phyloP scores from a whole-genome alignment of 2,888 invertebrate species.

The Lymantria dispar region DNA sequence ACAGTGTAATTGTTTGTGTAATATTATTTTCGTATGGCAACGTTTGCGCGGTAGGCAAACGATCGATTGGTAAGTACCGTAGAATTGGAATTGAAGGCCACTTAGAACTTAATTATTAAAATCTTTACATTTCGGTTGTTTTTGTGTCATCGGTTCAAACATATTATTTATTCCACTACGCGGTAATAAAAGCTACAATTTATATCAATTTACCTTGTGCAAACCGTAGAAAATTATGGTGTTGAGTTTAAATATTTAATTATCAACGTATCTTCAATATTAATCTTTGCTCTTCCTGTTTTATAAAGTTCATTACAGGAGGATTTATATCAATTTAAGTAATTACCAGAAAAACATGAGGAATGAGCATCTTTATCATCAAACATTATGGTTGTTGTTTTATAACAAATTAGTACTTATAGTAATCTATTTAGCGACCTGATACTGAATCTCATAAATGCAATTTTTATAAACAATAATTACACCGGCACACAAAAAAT shows the following conservation, averaged over 20 bases:
- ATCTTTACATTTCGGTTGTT: slow-evolving; percentile 24
- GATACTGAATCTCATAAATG: too few relatives aligned
- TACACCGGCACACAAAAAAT: too few relatives aligned
- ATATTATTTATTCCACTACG: slow-evolving; percentile 30
- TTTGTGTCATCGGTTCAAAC: slow-evolving; percentile 39
- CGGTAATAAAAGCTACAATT: slow-evolving; percentile 42
- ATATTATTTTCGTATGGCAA: slow-evolving; percentile 13
- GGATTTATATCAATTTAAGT: neutral
- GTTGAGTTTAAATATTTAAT: slow-evolving; percentile 40
- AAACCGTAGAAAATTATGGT: slow-evolving; percentile 45
- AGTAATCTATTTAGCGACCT: too few relatives aligned
- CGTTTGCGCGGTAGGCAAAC: slow-evolving; percentile 7
- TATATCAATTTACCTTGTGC: slow-evolving; percentile 45
- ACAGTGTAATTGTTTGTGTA: slow-evolving; percentile 26
- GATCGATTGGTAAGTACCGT: slow-evolving; percentile 27
- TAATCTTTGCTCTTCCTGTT: slow-evolving; percentile 30
- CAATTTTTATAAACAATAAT: too few relatives aligned
- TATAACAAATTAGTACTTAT: slow-evolving; percentile 21
- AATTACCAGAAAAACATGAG: neutral
- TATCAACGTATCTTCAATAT: slow-evolving; percentile 33
- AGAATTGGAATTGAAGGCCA: slow-evolving; percentile 6
- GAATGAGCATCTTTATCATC: too few relatives aligned
- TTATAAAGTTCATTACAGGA: slow-evolving; percentile 1
- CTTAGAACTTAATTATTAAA: slow-evolving; percentile 31
- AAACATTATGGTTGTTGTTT: neutral